These are phyloP conservation scores for Nannoperca australis DNA, from an alignment of 2,797 vertebrate species.

Conservation along the genomic window DNA sequence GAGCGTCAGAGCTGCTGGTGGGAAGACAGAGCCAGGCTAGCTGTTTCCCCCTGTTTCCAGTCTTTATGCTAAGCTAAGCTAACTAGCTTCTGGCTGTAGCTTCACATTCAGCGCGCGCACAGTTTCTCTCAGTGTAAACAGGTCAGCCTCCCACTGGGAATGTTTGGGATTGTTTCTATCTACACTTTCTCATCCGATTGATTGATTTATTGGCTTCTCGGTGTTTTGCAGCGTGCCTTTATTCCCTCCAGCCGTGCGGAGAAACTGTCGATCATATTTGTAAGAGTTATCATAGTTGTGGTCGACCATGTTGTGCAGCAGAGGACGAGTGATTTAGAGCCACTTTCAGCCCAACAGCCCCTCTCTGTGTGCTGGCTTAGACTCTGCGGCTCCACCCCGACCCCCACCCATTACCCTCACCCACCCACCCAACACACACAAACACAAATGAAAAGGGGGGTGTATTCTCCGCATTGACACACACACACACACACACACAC, in stretches of 20 bases:
- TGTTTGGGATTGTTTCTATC: not conserved
- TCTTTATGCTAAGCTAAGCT: slow-evolving; percentile 5
- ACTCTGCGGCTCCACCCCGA: slow-evolving; percentile 77
- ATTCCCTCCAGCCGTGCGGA: not conserved
- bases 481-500: slow-evolving; percentile 32
- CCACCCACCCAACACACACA: slow-evolving; percentile 33
- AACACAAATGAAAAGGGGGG: slow-evolving; percentile 15
- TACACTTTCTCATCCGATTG: not conserved
- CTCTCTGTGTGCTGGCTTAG: slow-evolving; percentile 71
- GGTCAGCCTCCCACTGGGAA: not conserved
- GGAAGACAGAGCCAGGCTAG: not conserved
- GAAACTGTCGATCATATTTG: slow-evolving; percentile 39
- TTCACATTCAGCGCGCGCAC: not conserved
- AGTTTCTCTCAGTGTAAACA: not conserved
- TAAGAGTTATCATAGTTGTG: slow-evolving; percentile 61
- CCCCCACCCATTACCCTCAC: slow-evolving; percentile 56
- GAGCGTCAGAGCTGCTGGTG: not conserved
- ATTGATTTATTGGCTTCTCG: not conserved
- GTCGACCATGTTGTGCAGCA: slow-evolving; percentile 55
- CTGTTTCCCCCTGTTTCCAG: not conserved
- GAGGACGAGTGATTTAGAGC: slow-evolving; percentile 57
- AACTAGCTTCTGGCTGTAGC: too few relatives aligned
- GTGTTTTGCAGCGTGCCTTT: not conserved
- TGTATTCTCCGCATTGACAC: slow-evolving; percentile 24
- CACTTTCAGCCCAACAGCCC: slow-evolving; percentile 56